Evolutionary conservation across 2,888 invertebrate genomes (phyloP), one percentile per base, ranked within the genome.

Genomic region (Schizaphis graminum): DNA sequence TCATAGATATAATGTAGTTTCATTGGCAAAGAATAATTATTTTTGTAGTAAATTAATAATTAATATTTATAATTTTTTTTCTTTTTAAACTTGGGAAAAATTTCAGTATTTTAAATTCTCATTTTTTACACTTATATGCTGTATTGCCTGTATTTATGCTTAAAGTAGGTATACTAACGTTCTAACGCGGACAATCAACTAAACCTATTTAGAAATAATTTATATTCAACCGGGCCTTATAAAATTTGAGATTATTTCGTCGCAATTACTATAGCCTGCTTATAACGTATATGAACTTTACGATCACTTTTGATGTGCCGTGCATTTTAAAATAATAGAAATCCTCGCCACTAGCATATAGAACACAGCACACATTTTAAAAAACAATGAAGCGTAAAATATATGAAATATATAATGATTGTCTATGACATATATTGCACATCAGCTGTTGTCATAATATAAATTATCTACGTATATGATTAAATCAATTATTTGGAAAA

Each of bases 251-350:
- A 77, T 77, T 77, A 21, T 77, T 21, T 77, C 35, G 77, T 35
- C 77, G 21, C 77, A 35, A 21, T 35, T 77, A 35, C 77, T 77
- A 77, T 77, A 77, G 7, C 77, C 44, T 47, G 7, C 44, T n/a
- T 67, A 67, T 67, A 67, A 1, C 67, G 5, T n/a, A 1, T n/a
- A 16, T n/a, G n/a, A 47, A 47, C 44, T 7, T 67, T n/a, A n/a
- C 16, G 67, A n/a, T 16, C 77, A 77, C 16, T 35, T 77, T 77
- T 77, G 35, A 77, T 77, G 77, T 35, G 35, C 35, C 35, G 35
- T 35, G 77, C 35, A 77, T 77, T 77, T 77, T 77, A 77, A 77
- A 77, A 77, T 7, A 77, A 77, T 77, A 77, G 77, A 77, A 77
- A 77, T 77, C 21, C 35, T 35, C 35, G 8, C 35, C 35, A 35